Conservation (phyloP, 2,888 invertebrate species). For the Dorcus hopei region DNA sequence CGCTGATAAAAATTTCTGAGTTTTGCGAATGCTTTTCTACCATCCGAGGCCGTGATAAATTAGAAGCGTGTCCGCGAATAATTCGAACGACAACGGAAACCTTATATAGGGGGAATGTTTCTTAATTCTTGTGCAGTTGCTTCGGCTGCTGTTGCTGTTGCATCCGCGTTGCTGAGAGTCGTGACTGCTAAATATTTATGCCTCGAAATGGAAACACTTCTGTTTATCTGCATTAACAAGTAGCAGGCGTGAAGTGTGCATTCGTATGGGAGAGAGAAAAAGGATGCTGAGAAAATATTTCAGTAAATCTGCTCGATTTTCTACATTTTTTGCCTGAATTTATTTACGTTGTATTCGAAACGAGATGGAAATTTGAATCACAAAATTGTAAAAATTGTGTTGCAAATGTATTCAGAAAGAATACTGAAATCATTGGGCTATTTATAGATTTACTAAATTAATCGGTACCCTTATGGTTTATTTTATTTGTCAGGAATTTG, state of each 20-base stretch:
- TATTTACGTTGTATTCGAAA: background rate
- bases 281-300: no score
- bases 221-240: slow-evolving; percentile 25
- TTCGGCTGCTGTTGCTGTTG: slow-evolving; percentile 15
- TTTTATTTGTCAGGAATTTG: no score
- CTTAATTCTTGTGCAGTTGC: background rate
- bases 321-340: no score
- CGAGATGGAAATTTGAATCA: background rate
- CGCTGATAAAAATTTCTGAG: no score
- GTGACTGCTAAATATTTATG: slow-evolving; percentile 32
- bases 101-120: slow-evolving; percentile 14
- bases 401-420: no score
- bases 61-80: slow-evolving; percentile 13
- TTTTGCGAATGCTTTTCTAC: no score
- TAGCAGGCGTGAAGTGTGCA: slow-evolving; percentile 25
- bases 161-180: slow-evolving; percentile 23
- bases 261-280: background rate
- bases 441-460: no score
- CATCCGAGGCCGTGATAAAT: slow-evolving; percentile 8
- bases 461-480: no score
- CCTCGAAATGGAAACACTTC: slow-evolving; percentile 20
- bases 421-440: no score
- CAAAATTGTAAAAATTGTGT: background rate
- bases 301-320: no score
- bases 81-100: slow-evolving; percentile 15